Base-by-base conservation (phyloP, 2,113 vertebrate species). In the Alligator sinensis region DNA sequence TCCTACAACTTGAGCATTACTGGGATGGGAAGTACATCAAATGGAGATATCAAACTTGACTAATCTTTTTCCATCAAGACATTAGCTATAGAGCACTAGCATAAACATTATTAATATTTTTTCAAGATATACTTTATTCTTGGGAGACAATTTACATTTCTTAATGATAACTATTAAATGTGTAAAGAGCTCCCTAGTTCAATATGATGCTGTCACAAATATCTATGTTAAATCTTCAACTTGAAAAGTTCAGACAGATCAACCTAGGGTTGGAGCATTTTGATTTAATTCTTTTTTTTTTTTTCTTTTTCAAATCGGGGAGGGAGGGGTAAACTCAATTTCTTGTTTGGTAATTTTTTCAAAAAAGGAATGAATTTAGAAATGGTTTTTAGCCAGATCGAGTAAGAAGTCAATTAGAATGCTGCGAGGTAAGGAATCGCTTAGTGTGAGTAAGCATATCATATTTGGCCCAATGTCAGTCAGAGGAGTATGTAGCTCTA, bases 61-160 rank as follows among this genome's bases (percentile, higher is more conserved):
- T 58, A 34, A 38, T 91, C 28, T 83, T 6, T 89, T 92, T 92
- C 60, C 70, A 84, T 57, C 21, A 57, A 66, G 25, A 28, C 90
- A 55, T 59, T 92, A 58, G 47, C 72, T 83, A 75, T 9, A 38
- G 81, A 86, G 6, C 59, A 10, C 18, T 90, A 84, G 11, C 58
- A 81, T 22, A 2, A 94, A 76, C 13, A 91, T 28, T 38, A 58
- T 64, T 34, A 74, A 25, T 47, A 74, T 85, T 80, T 80, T 63
- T 25, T 91, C 80, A 30, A 63, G 82, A 82, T 94, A 77, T 30
- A 68, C 70, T 60, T 72, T 16, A 3, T 72, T 22, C 10, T 21
- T n/a, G 21, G 11, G 30, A 3, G 4, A 9, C 68, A 24, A 92
- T 60, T 94, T 88, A 1, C 7, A 61, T 90, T 30, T 84, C 19